Conservation (phyloP, 2,797 vertebrate genomes). For the Sylvia borin region DNA sequence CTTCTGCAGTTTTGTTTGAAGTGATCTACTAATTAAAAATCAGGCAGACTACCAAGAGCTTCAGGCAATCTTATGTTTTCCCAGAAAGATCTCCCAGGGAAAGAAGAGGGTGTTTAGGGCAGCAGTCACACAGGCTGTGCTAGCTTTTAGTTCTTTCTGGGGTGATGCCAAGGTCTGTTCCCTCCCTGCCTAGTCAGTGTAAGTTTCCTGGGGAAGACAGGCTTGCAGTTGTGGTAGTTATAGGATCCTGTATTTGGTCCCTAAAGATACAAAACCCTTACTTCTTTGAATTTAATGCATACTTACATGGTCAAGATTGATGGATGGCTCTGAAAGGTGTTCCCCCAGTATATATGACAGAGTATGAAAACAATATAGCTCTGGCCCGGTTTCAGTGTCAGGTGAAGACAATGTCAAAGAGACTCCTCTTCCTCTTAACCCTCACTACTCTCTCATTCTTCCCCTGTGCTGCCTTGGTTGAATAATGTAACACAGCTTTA, state of each 20-base stretch:
- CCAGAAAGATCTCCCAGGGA: conserved; percentile 5
- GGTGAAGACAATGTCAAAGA: not conserved
- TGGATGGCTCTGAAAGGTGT: not conserved
- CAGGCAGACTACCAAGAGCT: conserved; percentile 10
- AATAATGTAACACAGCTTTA: not conserved
- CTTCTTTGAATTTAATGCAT: not conserved
- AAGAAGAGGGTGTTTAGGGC: not conserved
- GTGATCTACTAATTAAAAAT: conserved; percentile 11
- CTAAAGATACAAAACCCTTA: not conserved
- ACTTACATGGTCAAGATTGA: not conserved
- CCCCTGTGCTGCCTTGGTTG: not conserved
- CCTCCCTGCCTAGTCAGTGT: accelerated
- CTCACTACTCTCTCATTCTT: not conserved
- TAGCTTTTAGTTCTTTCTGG: not conserved
- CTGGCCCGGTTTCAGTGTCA: not conserved
- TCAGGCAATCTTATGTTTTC: not conserved
- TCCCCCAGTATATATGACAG: not conserved
- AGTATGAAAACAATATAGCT: not conserved
- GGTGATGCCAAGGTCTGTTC: not conserved
- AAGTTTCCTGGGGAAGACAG: not conserved
- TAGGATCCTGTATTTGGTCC: not conserved
- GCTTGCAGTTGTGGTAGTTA: not conserved
- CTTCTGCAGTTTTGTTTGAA: not conserved
- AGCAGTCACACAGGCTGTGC: not conserved
- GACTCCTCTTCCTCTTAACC: not conserved